phyloP scores from a whole-genome alignment of 1,140 invertebrate species.

The Drosophila mauritiana region DNA sequence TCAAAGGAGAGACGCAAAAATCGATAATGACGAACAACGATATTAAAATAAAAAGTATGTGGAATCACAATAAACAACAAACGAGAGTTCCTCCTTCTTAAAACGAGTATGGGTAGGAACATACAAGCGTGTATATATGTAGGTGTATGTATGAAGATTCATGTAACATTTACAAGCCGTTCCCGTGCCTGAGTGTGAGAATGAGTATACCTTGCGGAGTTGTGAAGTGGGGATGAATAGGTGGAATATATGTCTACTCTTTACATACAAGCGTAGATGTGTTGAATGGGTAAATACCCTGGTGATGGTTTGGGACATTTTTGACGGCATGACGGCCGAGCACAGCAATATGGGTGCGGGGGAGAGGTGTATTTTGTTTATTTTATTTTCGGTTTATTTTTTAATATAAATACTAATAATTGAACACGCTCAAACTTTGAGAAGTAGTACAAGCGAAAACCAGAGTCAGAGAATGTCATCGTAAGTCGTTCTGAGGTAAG shows the following conservation, averaged over 20 bases:
- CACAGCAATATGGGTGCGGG: no score
- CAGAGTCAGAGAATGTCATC: no score
- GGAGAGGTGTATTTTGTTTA: no score
- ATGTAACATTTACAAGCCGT: constrained; percentile 19
- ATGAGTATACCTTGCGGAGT: not conserved
- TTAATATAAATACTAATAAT: no score
- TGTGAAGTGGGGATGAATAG: constrained; percentile 14
- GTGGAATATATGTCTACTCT: constrained; percentile 17
- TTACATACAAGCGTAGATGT: constrained; percentile 18
- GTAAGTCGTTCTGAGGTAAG: not conserved
- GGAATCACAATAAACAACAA: constrained; percentile 50
- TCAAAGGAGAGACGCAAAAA: constrained; percentile 57
- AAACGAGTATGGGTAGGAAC: not conserved
- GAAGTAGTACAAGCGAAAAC: no score
- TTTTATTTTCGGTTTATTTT: no score
- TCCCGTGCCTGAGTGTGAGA: constrained; percentile 1
- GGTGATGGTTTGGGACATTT: constrained; percentile 5
- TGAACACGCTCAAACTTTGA: no score
- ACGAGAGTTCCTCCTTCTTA: constrained; percentile 7
- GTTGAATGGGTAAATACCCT: not conserved
- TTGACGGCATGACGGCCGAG: not conserved
- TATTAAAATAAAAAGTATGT: constrained; percentile 62
- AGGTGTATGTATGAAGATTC: constrained; percentile 11
- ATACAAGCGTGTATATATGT: not conserved
- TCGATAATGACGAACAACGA: constrained; percentile 61